Conservation (phyloP, 2,797 vertebrate genomes). For the Propithecus deckenii region DNA sequence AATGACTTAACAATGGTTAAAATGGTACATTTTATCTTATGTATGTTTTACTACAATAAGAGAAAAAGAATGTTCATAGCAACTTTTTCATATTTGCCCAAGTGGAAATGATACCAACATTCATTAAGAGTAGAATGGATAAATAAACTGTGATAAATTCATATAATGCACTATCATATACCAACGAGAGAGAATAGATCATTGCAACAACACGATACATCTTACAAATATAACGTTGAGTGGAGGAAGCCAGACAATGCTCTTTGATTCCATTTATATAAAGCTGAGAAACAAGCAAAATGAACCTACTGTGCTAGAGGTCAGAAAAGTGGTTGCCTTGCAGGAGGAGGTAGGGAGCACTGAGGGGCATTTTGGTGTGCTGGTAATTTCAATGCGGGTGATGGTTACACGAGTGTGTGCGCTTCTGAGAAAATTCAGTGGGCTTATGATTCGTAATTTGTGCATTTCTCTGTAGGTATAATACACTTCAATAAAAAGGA, state of each 20-base stretch:
- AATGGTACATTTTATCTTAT: no score
- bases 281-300: not conserved
- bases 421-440: not conserved
- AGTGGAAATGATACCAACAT: conserved; percentile 19
- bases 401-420: not conserved
- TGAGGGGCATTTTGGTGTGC: not conserved
- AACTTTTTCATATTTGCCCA: not conserved
- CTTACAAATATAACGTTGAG: not conserved
- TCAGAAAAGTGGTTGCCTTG: not conserved
- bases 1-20: no score
- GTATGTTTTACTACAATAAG: no score
- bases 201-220: not conserved
- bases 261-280: not conserved
- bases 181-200: not conserved
- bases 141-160: not conserved
- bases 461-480: not conserved
- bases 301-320: not conserved
- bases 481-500: not conserved
- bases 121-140: not conserved
- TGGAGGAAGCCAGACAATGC: not conserved
- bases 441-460: not conserved
- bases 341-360: not conserved
- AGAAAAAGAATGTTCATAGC: not conserved
- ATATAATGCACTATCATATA: not conserved
- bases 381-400: not conserved